phyloP scores from a whole-genome alignment of 1,140 invertebrate genomes.

The Hestina assimilis region DNA sequence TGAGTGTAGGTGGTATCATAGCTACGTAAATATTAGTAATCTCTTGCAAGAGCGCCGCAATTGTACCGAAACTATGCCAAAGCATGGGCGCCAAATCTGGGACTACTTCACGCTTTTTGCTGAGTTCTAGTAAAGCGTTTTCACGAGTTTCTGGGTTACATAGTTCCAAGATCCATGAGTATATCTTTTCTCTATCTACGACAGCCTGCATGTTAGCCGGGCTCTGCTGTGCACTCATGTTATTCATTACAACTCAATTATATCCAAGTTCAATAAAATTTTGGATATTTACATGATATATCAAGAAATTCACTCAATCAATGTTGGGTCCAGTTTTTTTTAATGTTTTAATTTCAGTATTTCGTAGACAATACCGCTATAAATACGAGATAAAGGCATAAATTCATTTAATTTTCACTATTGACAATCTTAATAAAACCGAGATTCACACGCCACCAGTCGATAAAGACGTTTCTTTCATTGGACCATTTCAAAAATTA shows the following conservation, averaged over 20 bases:
- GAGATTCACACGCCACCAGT: conserved; percentile 15
- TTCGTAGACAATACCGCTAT: neutral
- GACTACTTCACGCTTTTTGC: conserved; percentile 98
- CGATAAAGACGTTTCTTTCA: neutral
- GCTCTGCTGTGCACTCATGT: conserved; percentile 70
- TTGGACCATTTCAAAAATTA: too few species aligned
- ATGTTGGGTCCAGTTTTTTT: neutral
- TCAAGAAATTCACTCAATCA: neutral
- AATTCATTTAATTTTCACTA: conserved; percentile 1
- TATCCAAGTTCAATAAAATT: neutral
- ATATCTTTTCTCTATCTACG: conserved; percentile 83
- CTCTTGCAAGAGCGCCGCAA: conserved; percentile 95
- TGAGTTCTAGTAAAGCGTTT: conserved; percentile 96
- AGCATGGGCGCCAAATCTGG: conserved; percentile 98
- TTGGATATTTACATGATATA: conserved; percentile 7
- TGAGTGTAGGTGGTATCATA: conserved; percentile 97
- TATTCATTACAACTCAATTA: conserved; percentile 37
- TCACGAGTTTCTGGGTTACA: conserved; percentile 96
- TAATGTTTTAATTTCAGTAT: neutral
- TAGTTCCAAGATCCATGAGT: conserved; percentile 97
- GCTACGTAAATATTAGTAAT: conserved; percentile 98
- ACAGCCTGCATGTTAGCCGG: conserved; percentile 68
- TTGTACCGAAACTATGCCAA: conserved; percentile 99
- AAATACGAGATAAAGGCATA: neutral
- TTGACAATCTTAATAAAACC: neutral